A percentile compares a stretch with the other conserved stretches of the same genome.
phyloP scores from a whole-genome alignment of 2,113 vertebrate genomes.

The Formicarius rufipectus region DNA sequence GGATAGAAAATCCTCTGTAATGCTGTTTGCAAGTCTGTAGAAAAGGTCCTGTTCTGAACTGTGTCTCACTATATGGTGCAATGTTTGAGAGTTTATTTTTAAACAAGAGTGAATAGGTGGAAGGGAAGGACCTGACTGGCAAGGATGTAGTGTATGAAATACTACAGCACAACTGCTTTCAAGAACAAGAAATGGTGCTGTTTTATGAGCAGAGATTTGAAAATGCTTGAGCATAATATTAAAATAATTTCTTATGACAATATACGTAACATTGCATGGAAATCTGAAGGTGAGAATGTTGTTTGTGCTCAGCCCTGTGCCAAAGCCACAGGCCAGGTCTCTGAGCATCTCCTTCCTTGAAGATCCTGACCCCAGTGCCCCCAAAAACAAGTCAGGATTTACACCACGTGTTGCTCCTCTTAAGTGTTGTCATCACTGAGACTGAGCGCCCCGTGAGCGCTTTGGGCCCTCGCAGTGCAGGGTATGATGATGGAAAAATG shows the following conservation, averaged over 20 bases:
- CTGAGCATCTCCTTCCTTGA: neutral
- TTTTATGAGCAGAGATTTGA: neutral
- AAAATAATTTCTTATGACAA: neutral
- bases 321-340: neutral
- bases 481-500: neutral
- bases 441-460: neutral
- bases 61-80: slow-evolving; percentile 13
- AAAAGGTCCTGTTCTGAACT: slow-evolving; percentile 53
- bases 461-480: neutral
- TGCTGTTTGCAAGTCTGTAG: slow-evolving; percentile 43
- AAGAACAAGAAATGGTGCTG: neutral
- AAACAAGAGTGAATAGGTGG: neutral
- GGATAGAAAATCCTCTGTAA: slow-evolving; percentile 53
- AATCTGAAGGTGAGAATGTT: neutral
- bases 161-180: neutral
- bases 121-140: neutral
- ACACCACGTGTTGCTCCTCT: neutral
- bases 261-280: neutral
- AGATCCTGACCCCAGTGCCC: neutral
- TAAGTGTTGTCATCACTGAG: neutral
- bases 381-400: neutral
- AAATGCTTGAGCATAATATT: neutral
- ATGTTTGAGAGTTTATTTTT: neutral
- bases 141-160: neutral
- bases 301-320: neutral